These are phyloP conservation scores for Drosophila algonquin DNA, from an alignment of 2,888 invertebrate genomes.

Conservation along the genomic window DNA sequence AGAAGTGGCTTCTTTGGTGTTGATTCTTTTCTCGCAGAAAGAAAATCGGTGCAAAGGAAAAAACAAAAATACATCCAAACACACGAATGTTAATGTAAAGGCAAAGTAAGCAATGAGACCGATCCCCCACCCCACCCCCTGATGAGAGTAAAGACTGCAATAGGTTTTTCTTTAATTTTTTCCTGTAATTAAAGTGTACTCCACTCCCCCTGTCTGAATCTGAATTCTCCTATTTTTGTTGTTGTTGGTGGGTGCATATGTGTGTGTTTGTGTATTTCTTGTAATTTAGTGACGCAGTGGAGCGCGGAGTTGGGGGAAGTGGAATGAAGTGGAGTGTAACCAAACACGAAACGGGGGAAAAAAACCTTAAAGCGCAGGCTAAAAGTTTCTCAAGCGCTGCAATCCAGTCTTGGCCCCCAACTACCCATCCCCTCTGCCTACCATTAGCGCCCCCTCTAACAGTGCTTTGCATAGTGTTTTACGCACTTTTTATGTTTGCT, in stretches of 20 bases:
- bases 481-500: conserved; percentile 30
- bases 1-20: conserved; percentile 19
- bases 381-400: conserved; percentile 67
- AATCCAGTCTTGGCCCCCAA: conserved; percentile 45
- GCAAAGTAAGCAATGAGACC: conserved; percentile 65
- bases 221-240: conserved; percentile 11
- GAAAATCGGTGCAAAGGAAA: conserved; percentile 60
- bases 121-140: conserved; percentile 10
- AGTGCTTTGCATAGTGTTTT: conserved; percentile 45
- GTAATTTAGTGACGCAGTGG: conserved; percentile 75
- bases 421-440: background rate
- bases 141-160: conserved; percentile 45
- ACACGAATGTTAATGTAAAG: conserved; percentile 71
- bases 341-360: conserved; percentile 40
- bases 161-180: conserved; percentile 43
- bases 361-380: conserved; percentile 59
- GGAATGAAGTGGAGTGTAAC: conserved; percentile 68
- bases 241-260: conserved; percentile 22
- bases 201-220: conserved; percentile 1
- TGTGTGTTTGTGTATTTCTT: conserved; percentile 49
- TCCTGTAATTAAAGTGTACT: conserved; percentile 50
- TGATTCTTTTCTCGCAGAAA: conserved; percentile 38
- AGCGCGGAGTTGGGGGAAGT: conserved; percentile 54
- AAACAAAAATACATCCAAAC: conserved; percentile 63
- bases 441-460: conserved; percentile 3